Conservation (phyloP, 2,888 invertebrate genomes). For the Pristionchus entomophagus region DNA sequence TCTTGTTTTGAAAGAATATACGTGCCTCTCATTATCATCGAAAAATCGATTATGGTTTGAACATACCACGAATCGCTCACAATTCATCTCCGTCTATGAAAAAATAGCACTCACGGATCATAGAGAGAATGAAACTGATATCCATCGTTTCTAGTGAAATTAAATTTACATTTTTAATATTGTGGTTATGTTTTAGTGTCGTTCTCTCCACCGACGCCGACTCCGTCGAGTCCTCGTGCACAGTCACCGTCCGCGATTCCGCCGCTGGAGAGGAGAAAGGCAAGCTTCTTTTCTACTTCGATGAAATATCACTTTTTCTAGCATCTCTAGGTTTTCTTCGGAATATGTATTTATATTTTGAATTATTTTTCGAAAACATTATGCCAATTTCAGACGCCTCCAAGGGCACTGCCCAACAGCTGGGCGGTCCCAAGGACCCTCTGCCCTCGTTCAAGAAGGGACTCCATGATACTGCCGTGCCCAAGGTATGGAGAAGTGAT, state of each 20-base stretch:
- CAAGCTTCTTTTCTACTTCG: neutral
- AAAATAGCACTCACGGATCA: no score
- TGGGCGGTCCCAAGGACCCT: conserved; percentile 41
- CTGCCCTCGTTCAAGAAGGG: conserved; percentile 67
- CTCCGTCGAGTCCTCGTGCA: conserved; percentile 68
- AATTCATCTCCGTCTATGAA: no score
- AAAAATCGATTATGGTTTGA: no score
- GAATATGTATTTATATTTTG: neutral
- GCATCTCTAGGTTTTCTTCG: neutral
- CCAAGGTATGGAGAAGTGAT: conserved; percentile 65
- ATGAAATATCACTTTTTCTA: neutral
- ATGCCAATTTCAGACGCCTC: neutral
- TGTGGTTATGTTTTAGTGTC: conserved; percentile 61
- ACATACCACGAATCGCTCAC: no score
- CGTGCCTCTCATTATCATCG: no score
- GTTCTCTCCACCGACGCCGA: conserved; percentile 69
- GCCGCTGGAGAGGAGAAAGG: conserved; percentile 44
- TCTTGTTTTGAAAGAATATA: no score
- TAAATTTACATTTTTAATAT: no score
- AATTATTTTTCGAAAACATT: neutral
- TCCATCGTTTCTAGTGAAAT: no score
- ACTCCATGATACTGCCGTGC: conserved; percentile 75
- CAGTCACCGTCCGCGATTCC: conserved; percentile 52
- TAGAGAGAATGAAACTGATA: no score
- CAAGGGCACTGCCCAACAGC: conserved; percentile 6